These are phyloP conservation scores for Trachythela sp. DNA, from an alignment of 64 coral and sea anemone species.

Conservation along the genomic window DNA sequence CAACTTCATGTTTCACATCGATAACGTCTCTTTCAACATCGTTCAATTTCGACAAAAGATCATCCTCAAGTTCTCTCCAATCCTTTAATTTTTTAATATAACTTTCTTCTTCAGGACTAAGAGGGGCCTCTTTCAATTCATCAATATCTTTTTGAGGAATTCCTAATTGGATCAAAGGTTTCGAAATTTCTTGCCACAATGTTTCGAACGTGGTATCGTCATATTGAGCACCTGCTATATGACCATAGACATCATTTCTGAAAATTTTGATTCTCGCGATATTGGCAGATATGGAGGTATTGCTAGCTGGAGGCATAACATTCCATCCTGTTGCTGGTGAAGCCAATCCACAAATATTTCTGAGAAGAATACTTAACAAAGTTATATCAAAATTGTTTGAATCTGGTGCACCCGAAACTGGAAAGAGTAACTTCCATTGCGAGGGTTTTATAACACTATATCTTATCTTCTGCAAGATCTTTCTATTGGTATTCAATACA, in stretches of 20 bases:
- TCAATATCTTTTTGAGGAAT: slow-evolving; percentile 44
- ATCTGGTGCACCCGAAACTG: background rate
- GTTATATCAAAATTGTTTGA: slow-evolving; percentile 52
- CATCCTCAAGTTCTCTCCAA: too few species aligned
- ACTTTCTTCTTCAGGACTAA: slow-evolving; percentile 1
- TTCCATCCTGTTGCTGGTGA: slow-evolving; percentile 53
- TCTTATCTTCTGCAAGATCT: too few species aligned
- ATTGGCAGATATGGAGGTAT: slow-evolving; percentile 37
- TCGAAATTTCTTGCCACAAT: slow-evolving; percentile 49
- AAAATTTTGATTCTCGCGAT: slow-evolving; percentile 55
- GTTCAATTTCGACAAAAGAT: too few species aligned
- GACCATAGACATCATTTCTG: slow-evolving; percentile 47
- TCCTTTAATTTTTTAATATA: too few species aligned
- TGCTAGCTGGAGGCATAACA: background rate
- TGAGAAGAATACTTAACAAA: slow-evolving; percentile 37
- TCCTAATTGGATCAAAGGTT: slow-evolving; percentile 20
- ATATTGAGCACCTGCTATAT: slow-evolving; percentile 21
- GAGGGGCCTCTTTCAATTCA: slow-evolving; percentile 34
- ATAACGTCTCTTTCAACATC: too few species aligned
- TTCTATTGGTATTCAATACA: too few species aligned
- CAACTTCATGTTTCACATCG: too few species aligned
- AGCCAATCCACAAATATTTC: slow-evolving; percentile 57
- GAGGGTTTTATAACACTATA: too few species aligned
- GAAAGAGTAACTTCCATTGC: too few species aligned
- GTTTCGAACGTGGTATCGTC: slow-evolving; percentile 20